Evolutionary conservation across 2,797 vertebrate genomes (phyloP).

Genomic region (Tragelaphus oryx): DNA sequence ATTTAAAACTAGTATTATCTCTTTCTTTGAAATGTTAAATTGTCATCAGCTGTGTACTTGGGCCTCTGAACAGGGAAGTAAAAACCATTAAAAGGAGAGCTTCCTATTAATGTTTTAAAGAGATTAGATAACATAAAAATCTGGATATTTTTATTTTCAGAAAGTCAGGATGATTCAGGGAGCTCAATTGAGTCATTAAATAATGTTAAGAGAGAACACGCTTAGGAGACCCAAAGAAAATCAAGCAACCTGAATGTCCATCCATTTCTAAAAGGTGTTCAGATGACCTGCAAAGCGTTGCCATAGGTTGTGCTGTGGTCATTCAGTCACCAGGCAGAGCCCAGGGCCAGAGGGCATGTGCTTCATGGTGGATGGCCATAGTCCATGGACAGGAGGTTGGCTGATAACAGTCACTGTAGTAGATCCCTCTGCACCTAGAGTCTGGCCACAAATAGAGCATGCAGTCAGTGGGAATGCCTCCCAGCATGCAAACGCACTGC

Average conservation of each 20-base stretch:
- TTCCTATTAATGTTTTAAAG: neutral
- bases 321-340: neutral
- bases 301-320: accelerated
- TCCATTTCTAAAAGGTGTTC: neutral
- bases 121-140: neutral
- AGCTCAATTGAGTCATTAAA: neutral
- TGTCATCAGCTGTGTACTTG: neutral
- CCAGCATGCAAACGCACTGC: neutral
- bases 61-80: neutral
- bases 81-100: neutral
- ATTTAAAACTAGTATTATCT: neutral
- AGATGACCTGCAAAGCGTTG: neutral
- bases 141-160: slow-evolving; percentile 26
- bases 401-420: neutral
- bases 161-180: neutral
- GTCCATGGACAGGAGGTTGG: too few species aligned
- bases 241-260: neutral
- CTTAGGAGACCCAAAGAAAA: neutral
- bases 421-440: neutral
- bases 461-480: neutral
- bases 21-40: neutral
- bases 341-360: neutral
- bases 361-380: accelerated
- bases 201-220: neutral
- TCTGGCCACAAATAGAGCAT: neutral